These are phyloP conservation scores for Chiridota heheva DNA, from an alignment of 35 echinoderm and acorn worm species.

Conservation along the genomic window DNA sequence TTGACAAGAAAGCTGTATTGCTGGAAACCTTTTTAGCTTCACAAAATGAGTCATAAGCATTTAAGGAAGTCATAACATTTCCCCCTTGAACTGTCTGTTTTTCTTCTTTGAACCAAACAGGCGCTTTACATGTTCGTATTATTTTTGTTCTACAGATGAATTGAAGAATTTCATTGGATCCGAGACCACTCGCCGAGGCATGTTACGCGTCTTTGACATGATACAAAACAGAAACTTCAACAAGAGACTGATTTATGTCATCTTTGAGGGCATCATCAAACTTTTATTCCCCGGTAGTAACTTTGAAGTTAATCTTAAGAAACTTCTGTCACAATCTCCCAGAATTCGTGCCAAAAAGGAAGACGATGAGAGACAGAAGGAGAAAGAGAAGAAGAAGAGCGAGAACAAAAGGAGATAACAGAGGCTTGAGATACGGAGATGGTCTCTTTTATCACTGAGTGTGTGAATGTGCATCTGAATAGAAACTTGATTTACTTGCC, in stretches of 20 bases:
- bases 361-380: conserved; percentile 27
- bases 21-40: no score
- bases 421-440: neutral
- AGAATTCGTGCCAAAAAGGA: conserved; percentile 74
- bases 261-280: conserved; percentile 78
- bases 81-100: no score
- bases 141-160: conserved; percentile 66
- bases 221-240: conserved; percentile 81
- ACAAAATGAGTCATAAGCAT: no score
- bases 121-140: neutral
- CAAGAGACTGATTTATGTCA: conserved; percentile 79
- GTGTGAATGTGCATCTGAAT: no score
- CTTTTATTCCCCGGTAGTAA: conserved; percentile 76
- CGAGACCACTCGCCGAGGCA: conserved; percentile 83
- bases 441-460: neutral
- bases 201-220: conserved; percentile 89
- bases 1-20: no score
- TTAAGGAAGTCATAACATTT: no score
- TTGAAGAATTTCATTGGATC: conserved; percentile 97
- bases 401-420: neutral
- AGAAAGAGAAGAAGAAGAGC: neutral
- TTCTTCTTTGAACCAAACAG: no score
- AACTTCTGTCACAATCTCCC: conserved; percentile 83
- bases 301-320: conserved; percentile 70
- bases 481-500: no score